phyloP scores from a whole-genome alignment of 2,888 invertebrate species.

The Laothoe populi region DNA sequence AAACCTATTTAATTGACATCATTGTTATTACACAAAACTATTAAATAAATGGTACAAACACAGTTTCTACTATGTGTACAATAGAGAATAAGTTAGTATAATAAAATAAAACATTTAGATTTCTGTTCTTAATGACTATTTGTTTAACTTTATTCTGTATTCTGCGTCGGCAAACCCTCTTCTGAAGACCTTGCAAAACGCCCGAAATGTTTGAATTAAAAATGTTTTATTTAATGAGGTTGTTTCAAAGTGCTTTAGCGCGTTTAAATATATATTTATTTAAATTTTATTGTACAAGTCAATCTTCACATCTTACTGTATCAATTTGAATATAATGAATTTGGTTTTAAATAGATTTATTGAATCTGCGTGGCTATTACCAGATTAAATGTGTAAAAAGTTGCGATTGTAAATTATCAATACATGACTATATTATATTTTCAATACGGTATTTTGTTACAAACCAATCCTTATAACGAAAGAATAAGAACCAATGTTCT shows the following conservation, averaged over 20 bases:
- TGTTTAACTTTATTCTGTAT: constrained; percentile 9
- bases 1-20: too few relatives aligned
- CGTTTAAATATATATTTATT: constrained; percentile 12
- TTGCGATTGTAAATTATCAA: not conserved
- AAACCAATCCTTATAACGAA: too few relatives aligned
- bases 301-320: not conserved
- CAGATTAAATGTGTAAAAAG: not conserved
- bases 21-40: not conserved
- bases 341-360: not conserved
- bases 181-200: not conserved
- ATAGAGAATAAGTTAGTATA: not conserved
- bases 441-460: too few relatives aligned
- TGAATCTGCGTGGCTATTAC: not conserved
- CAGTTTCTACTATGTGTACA: not conserved
- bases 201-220: constrained; percentile 22
- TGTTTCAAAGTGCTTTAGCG: constrained; percentile 13
- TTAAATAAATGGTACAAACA: not conserved
- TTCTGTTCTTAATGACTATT: constrained; percentile 22
- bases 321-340: too few relatives aligned
- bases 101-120: not conserved
- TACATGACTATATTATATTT: not conserved
- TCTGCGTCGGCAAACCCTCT: constrained; percentile 3
- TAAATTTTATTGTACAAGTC: constrained; percentile 16
- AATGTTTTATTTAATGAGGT: constrained; percentile 24
- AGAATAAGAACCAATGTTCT: too few relatives aligned